Evolutionary conservation across 2,888 invertebrate species (phyloP), one percentile per base, ranked within the genome.

Genomic region (Pandemis cinnamomeana): DNA sequence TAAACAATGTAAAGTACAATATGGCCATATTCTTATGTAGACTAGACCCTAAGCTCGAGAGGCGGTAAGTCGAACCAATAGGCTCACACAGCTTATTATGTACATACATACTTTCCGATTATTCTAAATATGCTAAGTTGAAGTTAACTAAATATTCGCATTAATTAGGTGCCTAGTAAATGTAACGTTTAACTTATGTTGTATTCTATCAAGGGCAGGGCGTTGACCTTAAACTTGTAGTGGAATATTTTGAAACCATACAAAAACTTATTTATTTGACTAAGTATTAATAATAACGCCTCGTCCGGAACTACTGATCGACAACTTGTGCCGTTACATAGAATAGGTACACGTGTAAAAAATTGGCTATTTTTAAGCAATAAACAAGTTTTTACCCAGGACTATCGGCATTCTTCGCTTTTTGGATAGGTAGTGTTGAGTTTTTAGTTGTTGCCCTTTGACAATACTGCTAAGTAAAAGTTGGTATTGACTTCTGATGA

Each of bases 241-340:
- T 58, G 72, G 72, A 73, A 73, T 60, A 69, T 69, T 73, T 69
- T 44, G 64, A 64, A 72, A 60, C 69, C 69, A n/a, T 69, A 64
- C 7, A 73, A 73, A 64, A 69, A 73, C 72, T 69, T 48, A 64
- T 73, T 64, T 69, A 69, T 51, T 73, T 60, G 48, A 48, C 42
- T 48, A 7, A 44, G 44, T 5, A 36, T 64, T 53, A 48, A 63
- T 46, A 10, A 36, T 60, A 20, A 58, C 58, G 11, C 10, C 58
- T 27, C 27, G 11, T 58, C 27, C 58, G 58, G 11, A 27, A 58
- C 11, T 27, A 58, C 27, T 58, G 58, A 58, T 58, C 27, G 58
- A 58, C 58, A 58, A 58, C 27, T 20, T 27, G 27, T 27, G 27
- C 5, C 8, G 58, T 58, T 27, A 27, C 4, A 2, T 27, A 46